phyloP scores from a whole-genome alignment of 2,888 invertebrate genomes.

The Hypselothyrea guttata region DNA sequence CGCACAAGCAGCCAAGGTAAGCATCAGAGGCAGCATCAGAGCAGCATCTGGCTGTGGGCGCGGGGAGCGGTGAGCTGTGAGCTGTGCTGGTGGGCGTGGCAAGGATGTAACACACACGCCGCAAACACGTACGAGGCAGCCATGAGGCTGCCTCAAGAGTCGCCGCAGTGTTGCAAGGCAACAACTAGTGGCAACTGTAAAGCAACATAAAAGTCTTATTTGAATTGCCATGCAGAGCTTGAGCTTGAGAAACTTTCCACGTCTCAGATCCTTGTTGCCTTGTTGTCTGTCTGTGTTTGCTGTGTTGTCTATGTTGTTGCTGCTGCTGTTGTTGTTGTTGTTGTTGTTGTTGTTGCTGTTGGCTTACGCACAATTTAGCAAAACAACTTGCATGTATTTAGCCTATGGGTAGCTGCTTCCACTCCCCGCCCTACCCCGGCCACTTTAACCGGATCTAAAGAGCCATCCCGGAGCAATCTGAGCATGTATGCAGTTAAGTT shows the following conservation, averaged over 20 bases:
- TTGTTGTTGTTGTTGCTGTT: conserved; percentile 38
- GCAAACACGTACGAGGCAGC: conserved; percentile 61
- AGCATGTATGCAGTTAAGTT: conserved; percentile 54
- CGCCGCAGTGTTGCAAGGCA: conserved; percentile 39
- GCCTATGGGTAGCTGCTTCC: conserved; percentile 45
- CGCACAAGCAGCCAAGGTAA: conserved; percentile 72
- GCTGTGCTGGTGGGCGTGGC: conserved; percentile 42
- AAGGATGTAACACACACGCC: conserved; percentile 74
- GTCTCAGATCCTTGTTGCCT: conserved; percentile 29
- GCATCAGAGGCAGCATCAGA: conserved; percentile 28
- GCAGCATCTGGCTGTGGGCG: conserved; percentile 15
- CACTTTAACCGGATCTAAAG: conserved; percentile 8
- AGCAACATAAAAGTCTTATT: conserved; percentile 75
- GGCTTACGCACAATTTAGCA: conserved; percentile 77
- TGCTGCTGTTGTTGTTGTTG: conserved; percentile 16
- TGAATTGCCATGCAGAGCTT: conserved; percentile 72
- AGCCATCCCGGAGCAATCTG: conserved; percentile 21
- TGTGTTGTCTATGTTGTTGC: conserved; percentile 3
- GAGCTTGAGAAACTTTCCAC: conserved; percentile 68
- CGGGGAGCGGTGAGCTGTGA: neutral
- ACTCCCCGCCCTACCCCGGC: neutral
- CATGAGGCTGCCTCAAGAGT: conserved; percentile 44
- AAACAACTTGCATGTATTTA: conserved; percentile 76
- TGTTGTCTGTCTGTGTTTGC: conserved; percentile 23
- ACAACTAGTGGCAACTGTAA: conserved; percentile 27